Percentiles rank a stretch among this genome's conserved stretches.
phyloP scores from a whole-genome alignment of 1,140 invertebrate genomes.

The Aphelinus atriplicis region DNA sequence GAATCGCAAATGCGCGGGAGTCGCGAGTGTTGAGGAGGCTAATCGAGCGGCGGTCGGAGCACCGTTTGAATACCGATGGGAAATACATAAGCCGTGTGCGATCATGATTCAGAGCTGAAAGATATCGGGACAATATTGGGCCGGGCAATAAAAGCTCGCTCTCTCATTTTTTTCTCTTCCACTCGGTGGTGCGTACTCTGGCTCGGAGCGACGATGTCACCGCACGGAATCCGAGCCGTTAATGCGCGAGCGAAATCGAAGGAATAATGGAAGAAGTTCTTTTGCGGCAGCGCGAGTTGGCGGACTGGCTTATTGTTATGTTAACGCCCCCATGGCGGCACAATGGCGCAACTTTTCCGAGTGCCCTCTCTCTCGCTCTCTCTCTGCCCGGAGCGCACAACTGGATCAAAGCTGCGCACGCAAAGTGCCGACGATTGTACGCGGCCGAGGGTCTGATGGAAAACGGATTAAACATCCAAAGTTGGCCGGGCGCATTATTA shows the following conservation, averaged over 20 bases:
- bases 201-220: not conserved
- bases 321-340: slow-evolving; percentile 45
- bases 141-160: not conserved
- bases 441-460: too few relatives aligned
- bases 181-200: too few relatives aligned
- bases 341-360: too few relatives aligned
- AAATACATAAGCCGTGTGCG: not conserved
- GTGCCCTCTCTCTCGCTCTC: too few relatives aligned
- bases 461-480: too few relatives aligned
- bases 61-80: not conserved
- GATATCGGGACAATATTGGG: not conserved
- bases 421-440: too few relatives aligned
- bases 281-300: not conserved
- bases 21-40: not conserved
- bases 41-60: slow-evolving; percentile 1
- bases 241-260: slow-evolving; percentile 10
- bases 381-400: too few relatives aligned
- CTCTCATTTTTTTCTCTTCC: not conserved
- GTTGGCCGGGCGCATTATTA: too few relatives aligned
- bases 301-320: slow-evolving; percentile 51
- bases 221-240: not conserved
- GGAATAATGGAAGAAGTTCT: not conserved
- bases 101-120: slow-evolving; percentile 1
- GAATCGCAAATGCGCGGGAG: too few relatives aligned
- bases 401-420: too few relatives aligned